Conservation (phyloP, 2,797 vertebrate genomes). For the Diceros bicornis region DNA sequence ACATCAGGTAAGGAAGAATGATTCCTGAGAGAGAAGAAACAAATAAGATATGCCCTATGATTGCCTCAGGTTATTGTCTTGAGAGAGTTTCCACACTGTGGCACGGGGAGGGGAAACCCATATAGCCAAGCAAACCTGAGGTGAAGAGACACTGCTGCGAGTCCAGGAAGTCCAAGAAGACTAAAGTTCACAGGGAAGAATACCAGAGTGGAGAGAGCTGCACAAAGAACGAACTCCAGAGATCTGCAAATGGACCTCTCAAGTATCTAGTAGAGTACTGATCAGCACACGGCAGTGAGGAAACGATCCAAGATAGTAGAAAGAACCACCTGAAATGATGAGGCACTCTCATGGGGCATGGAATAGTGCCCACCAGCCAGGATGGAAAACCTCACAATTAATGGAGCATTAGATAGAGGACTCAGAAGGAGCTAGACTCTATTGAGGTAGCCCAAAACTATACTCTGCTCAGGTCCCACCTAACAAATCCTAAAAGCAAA, state of each 20-base stretch:
- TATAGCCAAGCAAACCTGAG: not conserved
- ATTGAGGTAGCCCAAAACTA: not conserved
- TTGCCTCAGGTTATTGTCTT: not conserved
- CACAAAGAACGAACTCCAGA: not conserved
- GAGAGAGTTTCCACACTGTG: not conserved
- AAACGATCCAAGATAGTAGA: not conserved
- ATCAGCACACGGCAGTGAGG: not conserved
- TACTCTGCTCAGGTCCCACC: not conserved
- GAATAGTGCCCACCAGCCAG: not conserved
- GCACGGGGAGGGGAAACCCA: not conserved
- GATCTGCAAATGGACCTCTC: not conserved
- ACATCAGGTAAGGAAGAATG: not conserved
- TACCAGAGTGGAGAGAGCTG: not conserved
- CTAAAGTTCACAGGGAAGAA: not conserved
- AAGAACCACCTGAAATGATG: not conserved
- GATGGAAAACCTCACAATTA: not conserved
- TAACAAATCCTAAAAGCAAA: conserved; percentile 13
- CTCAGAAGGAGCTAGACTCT: not conserved
- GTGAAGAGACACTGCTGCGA: not conserved
- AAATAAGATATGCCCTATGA: not conserved
- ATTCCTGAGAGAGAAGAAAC: not conserved
- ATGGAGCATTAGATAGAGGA: not conserved
- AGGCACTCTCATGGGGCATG: not conserved
- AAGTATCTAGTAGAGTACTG: not conserved
- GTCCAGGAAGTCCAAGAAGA: not conserved